Conservation (phyloP, 2,797 vertebrate genomes). For the Gallinago stenura region DNA sequence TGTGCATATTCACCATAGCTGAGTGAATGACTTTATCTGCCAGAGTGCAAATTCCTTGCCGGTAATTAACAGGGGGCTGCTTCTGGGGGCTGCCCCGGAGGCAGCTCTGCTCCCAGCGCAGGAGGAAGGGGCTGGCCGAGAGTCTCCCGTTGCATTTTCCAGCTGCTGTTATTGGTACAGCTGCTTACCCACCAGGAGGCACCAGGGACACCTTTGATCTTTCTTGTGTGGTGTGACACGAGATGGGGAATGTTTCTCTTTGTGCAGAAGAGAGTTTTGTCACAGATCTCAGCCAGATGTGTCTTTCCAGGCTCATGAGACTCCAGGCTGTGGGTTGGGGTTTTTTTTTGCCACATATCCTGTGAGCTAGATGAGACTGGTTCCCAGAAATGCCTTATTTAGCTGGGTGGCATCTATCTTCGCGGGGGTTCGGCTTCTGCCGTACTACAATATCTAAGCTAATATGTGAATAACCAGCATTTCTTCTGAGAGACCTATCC, state of each 20-base stretch:
- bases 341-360: background rate
- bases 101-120: background rate
- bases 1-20: background rate
- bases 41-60: slow-evolving; percentile 48
- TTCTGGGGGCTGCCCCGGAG: slow-evolving; percentile 14
- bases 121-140: background rate
- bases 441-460: background rate
- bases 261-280: slow-evolving; percentile 35
- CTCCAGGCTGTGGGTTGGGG: background rate
- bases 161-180: slow-evolving; percentile 61
- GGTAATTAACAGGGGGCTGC: slow-evolving; percentile 57
- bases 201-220: slow-evolving; percentile 49
- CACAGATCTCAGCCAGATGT: slow-evolving; percentile 14
- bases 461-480: background rate
- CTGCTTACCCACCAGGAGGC: slow-evolving; percentile 52
- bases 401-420: background rate
- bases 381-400: background rate
- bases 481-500: background rate
- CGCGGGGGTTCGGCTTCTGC: background rate
- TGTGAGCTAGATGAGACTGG: background rate
- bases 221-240: slow-evolving; percentile 23
- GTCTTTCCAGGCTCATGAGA: background rate
- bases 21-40: slow-evolving; percentile 48
- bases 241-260: slow-evolving; percentile 27
- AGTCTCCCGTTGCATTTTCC: slow-evolving; percentile 33